Base-by-base conservation (phyloP, 2,888 invertebrate genomes). In the Trichopoda pennipes region DNA sequence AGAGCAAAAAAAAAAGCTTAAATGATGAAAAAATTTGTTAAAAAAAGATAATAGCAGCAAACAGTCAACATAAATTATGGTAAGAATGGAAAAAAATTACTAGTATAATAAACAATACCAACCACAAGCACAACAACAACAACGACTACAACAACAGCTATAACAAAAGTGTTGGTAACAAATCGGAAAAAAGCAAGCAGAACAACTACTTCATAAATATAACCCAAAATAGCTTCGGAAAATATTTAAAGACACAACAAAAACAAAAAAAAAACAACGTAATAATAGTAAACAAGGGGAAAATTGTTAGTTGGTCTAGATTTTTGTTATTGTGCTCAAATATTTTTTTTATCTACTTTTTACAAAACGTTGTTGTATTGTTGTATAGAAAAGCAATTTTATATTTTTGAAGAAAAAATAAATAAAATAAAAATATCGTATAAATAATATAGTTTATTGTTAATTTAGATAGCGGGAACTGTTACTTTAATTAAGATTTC, bases 11-110 rank as follows among this genome's bases (percentile, higher is more conserved):
- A 58, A 69, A 70, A 60, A 75, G 38, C 14, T 47, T 49, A 66
- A 56, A 79, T 75, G 72, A 68, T 72, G 53, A 47, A 60, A 70
- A 66, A 61, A 32, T 32, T 79, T 44, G 8, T 14, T 74, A n/a
- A 23, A 61, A 47, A 60, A 75, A 75, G 75, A 82, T 82, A 82
- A 79, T 79, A 82, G 56, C 53, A 82, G 72, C 75, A 82, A 82
- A 82, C 75, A 82, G 82, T 82, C 82, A 79, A 82, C 82, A 79
- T 82, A 82, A 82, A 82, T 79, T 82, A 82, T 84, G 79, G 81
- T 84, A 84, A 79, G 72, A 81, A 79, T 64, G n/a, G 55, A 73
- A 77, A 68, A 78, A 80, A 56, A 68, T 61, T 70, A 63, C 64
- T 55, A 79, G 56, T 17, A 74, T 56, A 70, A 64, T 80, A 70